Base-by-base conservation (phyloP, 1,140 invertebrate species). In the Monomorium pharaonis region DNA sequence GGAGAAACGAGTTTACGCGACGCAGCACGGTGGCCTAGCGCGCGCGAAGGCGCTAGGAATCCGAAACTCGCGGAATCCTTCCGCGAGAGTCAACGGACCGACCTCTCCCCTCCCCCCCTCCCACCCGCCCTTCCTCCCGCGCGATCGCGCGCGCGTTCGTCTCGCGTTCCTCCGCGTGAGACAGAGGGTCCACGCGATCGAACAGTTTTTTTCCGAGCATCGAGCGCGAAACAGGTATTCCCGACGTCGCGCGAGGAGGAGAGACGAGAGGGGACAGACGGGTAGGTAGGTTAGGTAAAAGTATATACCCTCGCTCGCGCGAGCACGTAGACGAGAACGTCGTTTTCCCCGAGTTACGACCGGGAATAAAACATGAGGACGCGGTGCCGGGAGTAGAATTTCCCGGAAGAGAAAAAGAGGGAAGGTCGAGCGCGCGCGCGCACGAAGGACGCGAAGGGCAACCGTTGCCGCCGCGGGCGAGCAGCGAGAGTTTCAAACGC, bases 211-310 rank as follows among this genome's bases (percentile, higher is more conserved):
- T 78, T n/a, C n/a, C 69, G 75, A 74, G 49, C 70, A 42, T 83
- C 78, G 75, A n/a, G n/a, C 75, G 69, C 76, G 85, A 85, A 90
- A 90, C 88, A 90, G 88, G 85, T 90, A 90, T 90, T 90, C n/a
- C n/a, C 77, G 85, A 84, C 74, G 76, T 86, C 76, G 76, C 69
- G 58, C 58, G 83, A 47, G 83, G 37, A 5, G 33, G 5, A 33
- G 5, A 5, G 33, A 7, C 84, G 60, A 54, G 69, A 72, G 65
- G 42, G 21, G 30, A 12, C 4, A 70, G 14, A 60, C 24, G n/a
- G 51, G 44, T 47, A 37, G 51, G 24, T 27, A 84, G 56, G 33
- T 44, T 51, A 47, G 54, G 69, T 21, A 67, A 70, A 51, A 33
- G 62, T 16, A 77, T 44, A n/a, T n/a, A n/a, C n/a, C 51, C 37